Evolutionary conservation across 2,888 invertebrate genomes (phyloP).

Genomic region (Hylaea fasciaria): DNA sequence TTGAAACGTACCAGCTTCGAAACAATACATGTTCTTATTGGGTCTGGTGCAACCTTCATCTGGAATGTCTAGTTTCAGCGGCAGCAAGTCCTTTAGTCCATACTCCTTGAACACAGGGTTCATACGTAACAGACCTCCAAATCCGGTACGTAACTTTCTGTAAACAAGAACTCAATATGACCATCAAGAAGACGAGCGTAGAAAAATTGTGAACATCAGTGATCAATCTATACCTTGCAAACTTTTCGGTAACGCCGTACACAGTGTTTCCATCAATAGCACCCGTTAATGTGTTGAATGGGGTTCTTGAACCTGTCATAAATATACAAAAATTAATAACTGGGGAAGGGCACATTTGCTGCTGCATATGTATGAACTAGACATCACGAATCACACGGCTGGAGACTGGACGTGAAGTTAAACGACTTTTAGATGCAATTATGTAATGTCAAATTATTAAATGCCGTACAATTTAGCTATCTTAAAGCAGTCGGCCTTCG

Average conservation of each 20-base stretch:
- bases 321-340: conserved; percentile 17
- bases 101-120: conserved; percentile 95
- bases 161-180: conserved; percentile 36
- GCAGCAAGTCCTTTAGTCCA: conserved; percentile 94
- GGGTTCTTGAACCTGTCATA: conserved; percentile 89
- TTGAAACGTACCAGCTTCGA: conserved; percentile 89
- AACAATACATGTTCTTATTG: conserved; percentile 95
- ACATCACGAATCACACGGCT: conserved; percentile 11
- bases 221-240: conserved; percentile 85
- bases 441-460: conserved; percentile 39
- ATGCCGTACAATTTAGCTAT: conserved; percentile 34
- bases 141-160: conserved; percentile 92
- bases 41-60: conserved; percentile 97
- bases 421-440: conserved; percentile 27
- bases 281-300: conserved; percentile 94
- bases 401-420: conserved; percentile 28
- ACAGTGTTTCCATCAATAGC: conserved; percentile 95
- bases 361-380: conserved; percentile 17
- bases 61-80: conserved; percentile 94
- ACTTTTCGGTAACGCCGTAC: conserved; percentile 93
- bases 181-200: background rate
- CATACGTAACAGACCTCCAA: conserved; percentile 93
- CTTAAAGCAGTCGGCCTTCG: conserved; percentile 33
- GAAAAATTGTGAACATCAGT: background rate
- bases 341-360: conserved; percentile 3